These are phyloP conservation scores for Microcebus jonahi DNA, from an alignment of 2,113 vertebrate species.

Conservation along the genomic window DNA sequence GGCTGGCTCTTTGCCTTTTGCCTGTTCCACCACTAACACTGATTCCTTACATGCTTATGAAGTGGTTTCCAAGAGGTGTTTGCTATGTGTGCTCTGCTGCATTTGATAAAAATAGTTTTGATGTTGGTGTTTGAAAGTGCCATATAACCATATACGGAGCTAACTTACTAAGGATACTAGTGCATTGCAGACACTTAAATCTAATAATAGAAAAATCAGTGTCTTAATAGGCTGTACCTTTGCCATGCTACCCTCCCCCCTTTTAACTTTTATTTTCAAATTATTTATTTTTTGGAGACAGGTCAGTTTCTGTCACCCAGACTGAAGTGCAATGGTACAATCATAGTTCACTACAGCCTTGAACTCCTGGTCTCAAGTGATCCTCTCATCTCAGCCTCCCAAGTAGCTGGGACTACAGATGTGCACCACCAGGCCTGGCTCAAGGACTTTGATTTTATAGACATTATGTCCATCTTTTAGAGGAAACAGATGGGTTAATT, in stretches of 20 bases:
- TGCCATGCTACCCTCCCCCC: background rate
- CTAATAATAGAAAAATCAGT: constrained; percentile 38
- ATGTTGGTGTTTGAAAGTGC: background rate
- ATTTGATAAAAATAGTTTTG: constrained; percentile 21
- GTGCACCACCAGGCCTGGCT: background rate
- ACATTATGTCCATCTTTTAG: background rate
- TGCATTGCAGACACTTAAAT: background rate
- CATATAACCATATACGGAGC: background rate
- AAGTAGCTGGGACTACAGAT: background rate
- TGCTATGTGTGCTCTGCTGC: background rate
- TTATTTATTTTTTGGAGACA: background rate
- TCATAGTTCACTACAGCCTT: background rate
- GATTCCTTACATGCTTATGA: background rate
- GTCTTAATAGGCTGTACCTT: background rate
- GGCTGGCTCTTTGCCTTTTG: background rate
- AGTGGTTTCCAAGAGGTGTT: background rate
- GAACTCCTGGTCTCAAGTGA: background rate
- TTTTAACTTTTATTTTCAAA: background rate
- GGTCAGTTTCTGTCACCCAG: background rate
- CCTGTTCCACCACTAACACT: background rate
- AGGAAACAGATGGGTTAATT: background rate
- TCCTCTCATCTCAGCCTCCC: background rate
- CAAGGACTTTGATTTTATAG: background rate
- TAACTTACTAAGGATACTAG: background rate
- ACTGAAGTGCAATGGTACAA: background rate